phyloP scores from a whole-genome alignment of 2,888 invertebrate species.

The Eilema caniola region DNA sequence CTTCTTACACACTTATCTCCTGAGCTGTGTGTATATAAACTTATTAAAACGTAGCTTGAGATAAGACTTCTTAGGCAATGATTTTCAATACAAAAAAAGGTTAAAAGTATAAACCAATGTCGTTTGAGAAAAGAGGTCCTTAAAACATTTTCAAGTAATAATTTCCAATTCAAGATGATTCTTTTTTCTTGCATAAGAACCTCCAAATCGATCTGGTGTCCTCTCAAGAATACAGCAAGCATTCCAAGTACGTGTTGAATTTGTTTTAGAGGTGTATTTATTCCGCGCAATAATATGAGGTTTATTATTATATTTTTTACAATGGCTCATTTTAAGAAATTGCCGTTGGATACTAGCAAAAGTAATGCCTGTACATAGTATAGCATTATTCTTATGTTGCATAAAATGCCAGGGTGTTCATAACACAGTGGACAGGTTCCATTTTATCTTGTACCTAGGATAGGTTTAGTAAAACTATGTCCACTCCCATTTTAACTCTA shows the following conservation, averaged over 20 bases:
- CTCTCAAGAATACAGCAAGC: slow-evolving; percentile 8
- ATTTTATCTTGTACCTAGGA: no score
- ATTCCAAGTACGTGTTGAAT: slow-evolving; percentile 13
- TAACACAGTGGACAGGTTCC: no score
- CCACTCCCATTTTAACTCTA: not conserved
- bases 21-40: no score
- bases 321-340: not conserved
- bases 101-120: not conserved
- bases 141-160: slow-evolving; percentile 20
- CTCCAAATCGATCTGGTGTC: slow-evolving; percentile 10
- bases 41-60: not conserved
- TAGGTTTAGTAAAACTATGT: not conserved
- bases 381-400: no score
- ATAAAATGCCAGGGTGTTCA: no score
- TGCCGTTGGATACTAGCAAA: not conserved
- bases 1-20: no score
- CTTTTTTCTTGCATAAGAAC: slow-evolving; percentile 5
- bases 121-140: not conserved
- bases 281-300: not conserved
- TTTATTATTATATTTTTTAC: no score
- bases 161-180: slow-evolving; percentile 19
- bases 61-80: not conserved
- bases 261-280: not conserved
- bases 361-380: no score
- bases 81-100: not conserved